Base-by-base conservation (phyloP, 64 coral and sea anemone genomes). In the Montipora sp. region DNA sequence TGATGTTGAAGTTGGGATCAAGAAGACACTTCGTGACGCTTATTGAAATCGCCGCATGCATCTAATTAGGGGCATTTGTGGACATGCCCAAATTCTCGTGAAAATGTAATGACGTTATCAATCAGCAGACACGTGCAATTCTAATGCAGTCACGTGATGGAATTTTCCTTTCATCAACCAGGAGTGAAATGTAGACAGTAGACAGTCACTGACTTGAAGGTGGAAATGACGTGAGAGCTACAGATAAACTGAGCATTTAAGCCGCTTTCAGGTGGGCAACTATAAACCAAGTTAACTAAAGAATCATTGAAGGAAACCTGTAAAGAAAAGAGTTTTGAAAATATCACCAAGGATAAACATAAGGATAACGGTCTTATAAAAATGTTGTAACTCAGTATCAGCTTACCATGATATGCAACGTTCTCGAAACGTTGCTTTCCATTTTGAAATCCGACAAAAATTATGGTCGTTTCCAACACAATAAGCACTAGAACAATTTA, bases 361-460 rank as follows among this genome's bases (percentile, higher is more conserved):
- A 75, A 4, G 8, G 24, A 16, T 13, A 36, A 36, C 36, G 36
- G 36, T 36, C 36, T 36, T 36, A 36, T 36, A 36, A 36, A 36
- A 36, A 36, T 36, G 36, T 7, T 69, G 6, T 61, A 85, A 63
- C 82, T 85, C 82, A 85, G 82, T 51, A 18, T 19, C 60, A 71
- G 80, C 47, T 70, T 18, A 43, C 44, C 0, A 36, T 59, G 2
- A 66, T 67, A 10, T 83, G 22, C 16, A 47, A 47, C 82, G 82
- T 85, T 85, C 82, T 85, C 82, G 82, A 85, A 85, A 85, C 82
- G 82, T 50, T 70, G 10, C 27, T 49, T n/a, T 72, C 45, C 15
- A 48, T 48, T 70, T 50, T 49, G 7, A 71, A 23, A 21, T 36
- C 36, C 36, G 36, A 83, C 43, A 19, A 67, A 83, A 60, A 61